Percentiles rank a stretch among this genome's conserved stretches.
Conservation (phyloP, 1,140 invertebrate genomes). For the Metopolophium dirhodum region DNA sequence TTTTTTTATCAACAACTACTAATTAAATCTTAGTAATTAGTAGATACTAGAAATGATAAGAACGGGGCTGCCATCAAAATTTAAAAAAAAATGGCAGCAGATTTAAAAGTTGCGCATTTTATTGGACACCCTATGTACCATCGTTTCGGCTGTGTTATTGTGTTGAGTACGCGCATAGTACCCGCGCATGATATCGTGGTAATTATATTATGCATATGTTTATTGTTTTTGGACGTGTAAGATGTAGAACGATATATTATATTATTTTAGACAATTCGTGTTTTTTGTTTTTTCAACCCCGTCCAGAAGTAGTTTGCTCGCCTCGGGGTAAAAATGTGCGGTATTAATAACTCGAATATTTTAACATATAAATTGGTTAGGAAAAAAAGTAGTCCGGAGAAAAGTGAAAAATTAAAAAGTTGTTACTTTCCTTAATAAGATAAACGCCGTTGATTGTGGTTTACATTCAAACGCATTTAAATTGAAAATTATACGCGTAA, state of each 20-base stretch:
- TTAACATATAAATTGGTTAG: slow-evolving; percentile 9
- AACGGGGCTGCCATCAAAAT: too few species aligned
- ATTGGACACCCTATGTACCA: too few species aligned
- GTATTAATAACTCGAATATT: slow-evolving; percentile 15
- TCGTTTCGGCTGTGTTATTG: too few species aligned
- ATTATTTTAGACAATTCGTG: not conserved
- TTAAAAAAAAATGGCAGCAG: too few species aligned
- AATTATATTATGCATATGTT: not conserved
- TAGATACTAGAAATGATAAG: too few species aligned
- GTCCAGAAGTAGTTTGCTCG: not conserved
- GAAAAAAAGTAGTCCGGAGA: not conserved
- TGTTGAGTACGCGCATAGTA: too few species aligned
- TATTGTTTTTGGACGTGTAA: not conserved
- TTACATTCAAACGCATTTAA: not conserved
- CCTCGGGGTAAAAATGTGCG: not conserved
- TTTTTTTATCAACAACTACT: too few species aligned
- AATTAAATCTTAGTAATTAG: too few species aligned
- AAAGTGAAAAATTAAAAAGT: slow-evolving; percentile 16
- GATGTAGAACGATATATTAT: not conserved
- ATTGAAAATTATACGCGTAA: slow-evolving; percentile 2
- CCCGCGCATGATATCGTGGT: too few species aligned
- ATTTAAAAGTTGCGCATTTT: too few species aligned
- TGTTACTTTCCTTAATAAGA: not conserved
- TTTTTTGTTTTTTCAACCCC: too few species aligned
- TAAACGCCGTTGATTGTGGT: not conserved